Percentiles rank a stretch among this genome's conserved stretches.
Evolutionary conservation across 1,140 invertebrate species (phyloP).

Genomic region (Ctenoplectra terminalis): DNA sequence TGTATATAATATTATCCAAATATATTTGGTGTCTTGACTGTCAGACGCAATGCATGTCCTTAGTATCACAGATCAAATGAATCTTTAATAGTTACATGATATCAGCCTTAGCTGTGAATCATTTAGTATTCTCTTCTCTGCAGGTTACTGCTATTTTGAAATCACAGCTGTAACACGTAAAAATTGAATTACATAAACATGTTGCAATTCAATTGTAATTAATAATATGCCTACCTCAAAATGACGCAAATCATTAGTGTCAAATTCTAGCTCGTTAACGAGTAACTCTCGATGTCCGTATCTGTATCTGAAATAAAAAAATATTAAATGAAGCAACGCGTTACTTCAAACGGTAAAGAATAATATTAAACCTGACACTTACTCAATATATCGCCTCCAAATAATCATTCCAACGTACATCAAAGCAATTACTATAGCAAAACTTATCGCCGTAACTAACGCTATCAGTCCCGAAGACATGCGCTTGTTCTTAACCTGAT

Average conservation of each 20-base stretch:
- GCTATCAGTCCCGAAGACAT: slow-evolving; percentile 71
- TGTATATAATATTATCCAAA: slow-evolving; percentile 51
- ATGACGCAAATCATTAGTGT: slow-evolving; percentile 78
- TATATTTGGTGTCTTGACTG: slow-evolving; percentile 52
- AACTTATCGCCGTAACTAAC: slow-evolving; percentile 70
- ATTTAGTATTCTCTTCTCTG: slow-evolving; percentile 9
- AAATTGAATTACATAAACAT: not conserved
- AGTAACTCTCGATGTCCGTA: slow-evolving; percentile 80
- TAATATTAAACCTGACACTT: slow-evolving; percentile 54
- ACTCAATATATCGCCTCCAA: slow-evolving; percentile 80
- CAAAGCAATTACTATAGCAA: slow-evolving; percentile 71
- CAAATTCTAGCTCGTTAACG: slow-evolving; percentile 80
- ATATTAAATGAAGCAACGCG: slow-evolving; percentile 12
- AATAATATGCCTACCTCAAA: slow-evolving; percentile 77
- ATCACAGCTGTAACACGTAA: slow-evolving; percentile 66
- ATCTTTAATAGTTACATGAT: slow-evolving; percentile 54
- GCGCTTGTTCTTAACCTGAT: slow-evolving; percentile 18
- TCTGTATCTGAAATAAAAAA: slow-evolving; percentile 71
- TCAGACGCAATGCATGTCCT: slow-evolving; percentile 43
- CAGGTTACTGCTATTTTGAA: not conserved
- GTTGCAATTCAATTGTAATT: not conserved
- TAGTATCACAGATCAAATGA: slow-evolving; percentile 73
- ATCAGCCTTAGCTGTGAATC: slow-evolving; percentile 24
- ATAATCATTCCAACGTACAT: slow-evolving; percentile 77
- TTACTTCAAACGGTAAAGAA: slow-evolving; percentile 7